A percentile compares a stretch with the other conserved stretches of the same genome.
Evolutionary conservation across 2,888 invertebrate genomes (phyloP).

Genomic region (Erebia palarica): DNA sequence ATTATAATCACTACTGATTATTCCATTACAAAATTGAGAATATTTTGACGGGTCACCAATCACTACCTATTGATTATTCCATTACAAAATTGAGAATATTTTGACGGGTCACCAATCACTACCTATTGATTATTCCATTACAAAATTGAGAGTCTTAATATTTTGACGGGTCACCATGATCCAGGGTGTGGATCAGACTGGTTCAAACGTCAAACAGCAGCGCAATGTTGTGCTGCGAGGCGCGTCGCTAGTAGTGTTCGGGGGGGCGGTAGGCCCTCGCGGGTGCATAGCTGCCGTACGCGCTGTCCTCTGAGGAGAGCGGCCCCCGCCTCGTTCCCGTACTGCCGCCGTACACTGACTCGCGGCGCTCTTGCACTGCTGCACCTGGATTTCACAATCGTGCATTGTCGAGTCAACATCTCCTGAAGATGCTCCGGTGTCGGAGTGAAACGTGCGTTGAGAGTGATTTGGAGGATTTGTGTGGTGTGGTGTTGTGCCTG

Average conservation of each 20-base stretch:
- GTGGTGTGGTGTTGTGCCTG: no score
- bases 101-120: background rate
- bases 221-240: conserved; percentile 80
- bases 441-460: no score
- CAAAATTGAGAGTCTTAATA: background rate
- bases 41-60: background rate
- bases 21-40: background rate
- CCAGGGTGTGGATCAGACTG: background rate
- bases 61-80: background rate
- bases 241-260: conserved; percentile 79
- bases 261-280: conserved; percentile 46
- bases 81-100: background rate
- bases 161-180: background rate
- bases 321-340: conserved; percentile 47
- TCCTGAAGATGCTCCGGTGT: no score
- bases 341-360: conserved; percentile 84
- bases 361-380: conserved; percentile 83
- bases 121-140: background rate
- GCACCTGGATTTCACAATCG: no score
- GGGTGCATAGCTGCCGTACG: conserved; percentile 42
- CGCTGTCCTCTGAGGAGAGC: conserved; percentile 42
- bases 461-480: no score
- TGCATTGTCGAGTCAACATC: no score
- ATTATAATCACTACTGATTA: background rate
- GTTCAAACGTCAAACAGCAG: conserved; percentile 75